Evolutionary conservation across 2,113 vertebrate species (phyloP).

Genomic region (Mionectes macconnelli): DNA sequence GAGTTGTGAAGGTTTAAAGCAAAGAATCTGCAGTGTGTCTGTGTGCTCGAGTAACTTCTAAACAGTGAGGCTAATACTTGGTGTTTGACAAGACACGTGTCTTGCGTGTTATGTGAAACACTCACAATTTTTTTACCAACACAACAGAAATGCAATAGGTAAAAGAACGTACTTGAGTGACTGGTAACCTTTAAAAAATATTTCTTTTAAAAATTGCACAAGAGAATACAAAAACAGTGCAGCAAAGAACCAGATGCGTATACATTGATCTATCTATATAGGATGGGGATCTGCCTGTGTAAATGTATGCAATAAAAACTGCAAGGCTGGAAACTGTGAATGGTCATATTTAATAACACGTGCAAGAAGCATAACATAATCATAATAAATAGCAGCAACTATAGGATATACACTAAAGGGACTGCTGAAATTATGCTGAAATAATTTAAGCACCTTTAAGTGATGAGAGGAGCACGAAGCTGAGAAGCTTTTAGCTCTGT

Average conservation of each 20-base stretch:
- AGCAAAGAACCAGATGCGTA: neutral
- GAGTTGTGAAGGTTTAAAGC: constrained; percentile 26
- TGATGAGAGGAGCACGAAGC: neutral
- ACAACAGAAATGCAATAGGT: constrained; percentile 16
- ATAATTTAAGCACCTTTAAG: constrained; percentile 29
- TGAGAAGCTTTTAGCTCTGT: neutral
- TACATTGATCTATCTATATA: neutral
- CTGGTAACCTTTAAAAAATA: neutral
- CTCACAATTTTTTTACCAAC: neutral
- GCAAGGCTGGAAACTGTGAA: neutral
- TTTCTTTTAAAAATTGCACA: constrained; percentile 21
- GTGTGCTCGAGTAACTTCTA: neutral
- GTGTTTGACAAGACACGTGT: neutral
- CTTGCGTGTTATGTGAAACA: neutral
- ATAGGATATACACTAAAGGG: neutral
- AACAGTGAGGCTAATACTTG: neutral
- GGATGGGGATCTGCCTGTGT: neutral
- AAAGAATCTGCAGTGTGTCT: neutral
- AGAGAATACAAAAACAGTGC: constrained; percentile 36
- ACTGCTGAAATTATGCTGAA: neutral
- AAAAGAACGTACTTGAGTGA: neutral
- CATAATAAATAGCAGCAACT: constrained; percentile 7
- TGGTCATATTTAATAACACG: neutral
- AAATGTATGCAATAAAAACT: neutral
- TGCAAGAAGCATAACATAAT: neutral